Percentiles rank a stretch among this genome's conserved stretches.
Evolutionary conservation across 2,797 vertebrate genomes (phyloP).

Genomic region (Ateles fusciceps): DNA sequence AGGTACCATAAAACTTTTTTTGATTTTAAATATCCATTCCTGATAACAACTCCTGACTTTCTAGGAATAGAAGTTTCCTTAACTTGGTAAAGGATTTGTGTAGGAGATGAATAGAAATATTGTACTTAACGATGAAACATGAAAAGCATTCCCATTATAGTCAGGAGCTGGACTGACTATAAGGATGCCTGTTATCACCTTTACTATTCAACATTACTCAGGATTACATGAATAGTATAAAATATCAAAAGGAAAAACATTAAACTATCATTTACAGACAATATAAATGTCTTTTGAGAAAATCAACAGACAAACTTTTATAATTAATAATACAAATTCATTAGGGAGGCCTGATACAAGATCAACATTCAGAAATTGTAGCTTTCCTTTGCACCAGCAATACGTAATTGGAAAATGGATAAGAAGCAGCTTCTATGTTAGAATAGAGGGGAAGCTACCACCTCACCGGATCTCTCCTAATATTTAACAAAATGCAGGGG

Average conservation of each 20-base stretch:
- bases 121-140: neutral
- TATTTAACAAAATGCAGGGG: neutral
- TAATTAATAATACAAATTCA: neutral
- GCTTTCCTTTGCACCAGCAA: neutral
- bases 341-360: neutral
- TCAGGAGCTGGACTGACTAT: neutral
- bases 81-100: neutral
- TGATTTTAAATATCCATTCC: neutral
- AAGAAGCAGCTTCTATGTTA: neutral
- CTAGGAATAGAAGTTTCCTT: neutral
- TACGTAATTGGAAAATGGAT: neutral
- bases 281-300: neutral
- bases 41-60: neutral
- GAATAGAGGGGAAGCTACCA: neutral
- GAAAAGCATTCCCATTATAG: neutral
- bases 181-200: neutral
- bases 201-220: conserved; percentile 3
- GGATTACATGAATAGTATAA: neutral
- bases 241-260: neutral
- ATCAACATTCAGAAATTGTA: conserved; percentile 7
- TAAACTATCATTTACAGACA: neutral
- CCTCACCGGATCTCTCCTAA: neutral
- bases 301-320: conserved; percentile 1
- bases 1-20: neutral
- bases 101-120: neutral